A percentile compares a stretch with the other conserved stretches of the same genome.
These are phyloP conservation scores for Lepus europaeus DNA, from an alignment of 2,113 vertebrate genomes.

Conservation along the genomic window DNA sequence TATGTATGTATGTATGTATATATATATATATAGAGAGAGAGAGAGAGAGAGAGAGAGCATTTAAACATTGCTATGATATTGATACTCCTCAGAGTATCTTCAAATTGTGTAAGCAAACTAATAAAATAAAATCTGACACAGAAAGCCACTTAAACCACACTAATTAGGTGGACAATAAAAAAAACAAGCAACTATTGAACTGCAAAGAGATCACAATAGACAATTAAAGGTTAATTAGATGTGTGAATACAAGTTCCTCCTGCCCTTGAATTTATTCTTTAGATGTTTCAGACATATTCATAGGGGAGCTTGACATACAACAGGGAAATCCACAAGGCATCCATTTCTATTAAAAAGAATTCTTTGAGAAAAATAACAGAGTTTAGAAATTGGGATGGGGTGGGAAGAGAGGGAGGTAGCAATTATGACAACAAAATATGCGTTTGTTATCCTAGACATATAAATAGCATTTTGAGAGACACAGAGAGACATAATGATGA, in stretches of 20 bases:
- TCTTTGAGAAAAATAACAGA: neutral
- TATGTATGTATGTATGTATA: too few species aligned
- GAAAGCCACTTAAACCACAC: constrained; percentile 66
- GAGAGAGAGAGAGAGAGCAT: neutral
- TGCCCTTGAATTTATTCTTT: constrained; percentile 63
- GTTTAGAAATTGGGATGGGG: neutral
- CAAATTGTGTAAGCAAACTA: constrained; percentile 65
- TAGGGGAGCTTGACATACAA: constrained; percentile 42
- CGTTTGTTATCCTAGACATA: neutral
- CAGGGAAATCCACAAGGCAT: constrained; percentile 32
- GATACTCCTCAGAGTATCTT: constrained; percentile 46
- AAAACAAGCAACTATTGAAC: constrained; percentile 72
- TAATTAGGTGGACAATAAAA: constrained; percentile 71
- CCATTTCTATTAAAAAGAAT: constrained; percentile 36
- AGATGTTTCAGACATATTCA: constrained; percentile 58
- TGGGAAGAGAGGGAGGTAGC: neutral
- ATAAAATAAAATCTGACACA: constrained; percentile 76
- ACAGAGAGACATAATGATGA: neutral
- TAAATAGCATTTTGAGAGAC: neutral
- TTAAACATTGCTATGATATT: constrained; percentile 11
- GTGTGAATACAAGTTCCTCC: constrained; percentile 26
- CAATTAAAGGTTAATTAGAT: constrained; percentile 80
- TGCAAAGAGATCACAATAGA: constrained; percentile 55
- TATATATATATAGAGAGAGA: too few species aligned
- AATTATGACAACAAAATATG: neutral